These are phyloP conservation scores for Neomorphus geoffroyi DNA, from an alignment of 2,797 vertebrate genomes.

Conservation along the genomic window DNA sequence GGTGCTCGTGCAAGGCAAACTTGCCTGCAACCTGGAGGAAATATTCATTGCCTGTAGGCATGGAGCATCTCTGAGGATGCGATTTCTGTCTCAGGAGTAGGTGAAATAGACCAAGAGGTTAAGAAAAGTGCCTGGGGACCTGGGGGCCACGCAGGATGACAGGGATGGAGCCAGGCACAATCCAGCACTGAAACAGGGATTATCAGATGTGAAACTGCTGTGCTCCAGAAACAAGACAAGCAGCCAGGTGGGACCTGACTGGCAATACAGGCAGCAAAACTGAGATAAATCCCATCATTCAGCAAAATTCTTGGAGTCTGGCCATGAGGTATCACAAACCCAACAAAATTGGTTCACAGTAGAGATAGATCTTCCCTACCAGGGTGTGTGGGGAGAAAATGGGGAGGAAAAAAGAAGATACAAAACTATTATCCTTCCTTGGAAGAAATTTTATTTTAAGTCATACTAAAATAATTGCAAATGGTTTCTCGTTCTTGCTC, in stretches of 20 bases:
- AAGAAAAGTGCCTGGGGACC: not conserved
- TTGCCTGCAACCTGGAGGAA: not conserved
- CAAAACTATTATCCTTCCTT: not conserved
- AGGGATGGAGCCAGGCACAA: not conserved
- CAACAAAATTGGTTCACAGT: not conserved
- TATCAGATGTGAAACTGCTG: fast-evolving
- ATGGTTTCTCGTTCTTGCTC: not conserved
- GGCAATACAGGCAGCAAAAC: not conserved
- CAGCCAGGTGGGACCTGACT: not conserved
- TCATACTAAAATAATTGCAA: not conserved
- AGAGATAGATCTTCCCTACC: not conserved
- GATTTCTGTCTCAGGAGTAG: not conserved
- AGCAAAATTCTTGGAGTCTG: not conserved
- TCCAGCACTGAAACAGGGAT: not conserved
- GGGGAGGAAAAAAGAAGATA: not conserved
- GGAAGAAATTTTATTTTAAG: not conserved
- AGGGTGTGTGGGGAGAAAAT: not conserved
- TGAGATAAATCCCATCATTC: not conserved
- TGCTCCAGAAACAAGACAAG: not conserved
- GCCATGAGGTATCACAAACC: not conserved
- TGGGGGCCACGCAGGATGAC: not conserved
- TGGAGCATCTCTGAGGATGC: not conserved
- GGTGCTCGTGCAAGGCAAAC: not conserved
- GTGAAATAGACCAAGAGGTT: not conserved
- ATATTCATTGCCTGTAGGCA: not conserved